phyloP scores from a whole-genome alignment of 2,113 vertebrate species.

The Egretta garzetta region DNA sequence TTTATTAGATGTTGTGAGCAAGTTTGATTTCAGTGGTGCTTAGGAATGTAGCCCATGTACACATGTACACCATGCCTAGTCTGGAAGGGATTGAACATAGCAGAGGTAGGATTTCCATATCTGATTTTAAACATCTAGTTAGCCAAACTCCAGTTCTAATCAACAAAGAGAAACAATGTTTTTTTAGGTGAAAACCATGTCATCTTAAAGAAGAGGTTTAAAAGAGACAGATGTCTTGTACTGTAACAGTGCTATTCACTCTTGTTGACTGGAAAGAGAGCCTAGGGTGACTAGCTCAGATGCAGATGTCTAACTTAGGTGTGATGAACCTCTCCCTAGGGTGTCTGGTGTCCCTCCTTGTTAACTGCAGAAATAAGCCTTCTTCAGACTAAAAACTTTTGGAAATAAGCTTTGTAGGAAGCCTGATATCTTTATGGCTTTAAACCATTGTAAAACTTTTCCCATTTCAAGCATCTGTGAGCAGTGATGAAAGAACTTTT shows the following conservation, averaged over 20 bases:
- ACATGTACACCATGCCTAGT: neutral
- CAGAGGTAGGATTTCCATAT: neutral
- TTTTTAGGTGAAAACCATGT: neutral
- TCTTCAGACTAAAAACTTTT: neutral
- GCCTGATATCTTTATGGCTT: neutral
- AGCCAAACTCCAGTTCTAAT: neutral
- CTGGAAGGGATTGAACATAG: neutral
- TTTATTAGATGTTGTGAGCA: neutral
- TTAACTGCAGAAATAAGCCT: neutral
- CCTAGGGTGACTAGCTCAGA: constrained; percentile 20
- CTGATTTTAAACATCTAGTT: neutral
- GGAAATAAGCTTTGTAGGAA: neutral
- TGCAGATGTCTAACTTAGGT: constrained; percentile 25
- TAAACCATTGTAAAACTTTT: neutral
- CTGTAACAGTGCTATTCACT: neutral
- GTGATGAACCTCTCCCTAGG: constrained; percentile 14
- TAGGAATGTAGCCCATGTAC: neutral
- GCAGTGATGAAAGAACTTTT: neutral
- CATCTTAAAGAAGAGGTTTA: neutral
- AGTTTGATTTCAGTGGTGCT: neutral
- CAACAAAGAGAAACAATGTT: neutral
- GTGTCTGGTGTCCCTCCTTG: neutral
- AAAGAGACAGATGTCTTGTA: neutral
- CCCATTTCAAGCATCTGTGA: neutral
- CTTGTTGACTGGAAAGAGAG: constrained; percentile 12